A percentile compares a stretch with the other conserved stretches of the same genome.
Conservation (phyloP, 2,797 vertebrate species). For the Urophycis tenuis region DNA sequence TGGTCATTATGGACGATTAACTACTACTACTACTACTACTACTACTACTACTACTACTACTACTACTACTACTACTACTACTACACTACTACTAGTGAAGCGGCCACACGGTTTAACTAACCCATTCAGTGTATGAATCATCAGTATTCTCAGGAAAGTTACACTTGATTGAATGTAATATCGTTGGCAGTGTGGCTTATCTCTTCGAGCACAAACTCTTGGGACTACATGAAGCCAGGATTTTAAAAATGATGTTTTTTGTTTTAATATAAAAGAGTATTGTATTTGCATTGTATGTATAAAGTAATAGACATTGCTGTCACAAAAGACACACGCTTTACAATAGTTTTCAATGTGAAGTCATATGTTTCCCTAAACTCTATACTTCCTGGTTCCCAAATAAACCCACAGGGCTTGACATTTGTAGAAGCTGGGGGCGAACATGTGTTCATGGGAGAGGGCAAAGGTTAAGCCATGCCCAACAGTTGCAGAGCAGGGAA, state of each 20-base stretch:
- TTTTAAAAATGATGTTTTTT: background rate
- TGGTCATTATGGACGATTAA: background rate
- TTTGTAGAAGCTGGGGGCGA: background rate
- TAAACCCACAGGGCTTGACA: background rate
- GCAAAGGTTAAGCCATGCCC: slow-evolving; percentile 50
- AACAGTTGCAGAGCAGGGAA: slow-evolving; percentile 52
- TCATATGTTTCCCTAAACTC: background rate
- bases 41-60: too few relatives aligned
- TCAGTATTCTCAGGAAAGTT: background rate
- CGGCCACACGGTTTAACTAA: background rate
- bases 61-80: background rate
- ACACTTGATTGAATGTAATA: background rate
- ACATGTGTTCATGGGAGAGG: slow-evolving; percentile 35
- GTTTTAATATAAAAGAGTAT: background rate
- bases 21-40: background rate
- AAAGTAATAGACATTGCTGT: background rate
- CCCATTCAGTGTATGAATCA: background rate
- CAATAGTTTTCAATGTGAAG: background rate
- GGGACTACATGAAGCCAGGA: background rate
- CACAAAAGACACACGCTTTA: background rate
- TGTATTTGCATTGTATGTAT: background rate
- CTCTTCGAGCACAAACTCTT: background rate
- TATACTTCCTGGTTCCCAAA: background rate
- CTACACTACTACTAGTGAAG: background rate
- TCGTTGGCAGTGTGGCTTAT: background rate